Conservation (phyloP, 1,140 invertebrate species). For the Anoplophora glabripennis region DNA sequence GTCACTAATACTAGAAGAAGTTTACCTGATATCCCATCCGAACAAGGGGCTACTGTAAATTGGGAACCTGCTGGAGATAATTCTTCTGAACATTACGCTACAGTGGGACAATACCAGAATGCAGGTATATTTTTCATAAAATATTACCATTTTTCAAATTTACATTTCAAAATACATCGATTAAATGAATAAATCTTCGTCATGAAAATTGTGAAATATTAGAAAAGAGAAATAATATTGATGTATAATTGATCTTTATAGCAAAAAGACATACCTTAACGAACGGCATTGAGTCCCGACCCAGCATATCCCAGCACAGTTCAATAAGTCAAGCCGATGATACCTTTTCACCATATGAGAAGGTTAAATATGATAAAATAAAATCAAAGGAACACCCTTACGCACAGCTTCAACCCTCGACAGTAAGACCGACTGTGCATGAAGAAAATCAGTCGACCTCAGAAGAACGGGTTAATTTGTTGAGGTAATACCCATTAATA, state of each 20-base stretch:
- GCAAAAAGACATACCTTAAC: slow-evolving; percentile 41
- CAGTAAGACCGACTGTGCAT: slow-evolving; percentile 13
- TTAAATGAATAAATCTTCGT: no score
- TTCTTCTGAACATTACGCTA: slow-evolving; percentile 65
- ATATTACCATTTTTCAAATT: slow-evolving; percentile 6
- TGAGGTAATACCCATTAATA: slow-evolving; percentile 35
- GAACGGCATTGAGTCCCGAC: slow-evolving; percentile 45
- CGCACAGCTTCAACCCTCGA: slow-evolving; percentile 57
- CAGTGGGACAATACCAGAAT: slow-evolving; percentile 54
- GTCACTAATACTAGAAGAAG: slow-evolving; percentile 58
- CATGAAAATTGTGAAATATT: no score
- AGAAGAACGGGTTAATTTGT: slow-evolving; percentile 32
- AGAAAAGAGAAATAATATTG: no score
- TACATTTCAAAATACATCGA: no score
- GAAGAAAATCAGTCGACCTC: slow-evolving; percentile 21
- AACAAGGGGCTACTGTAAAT: slow-evolving; percentile 47
- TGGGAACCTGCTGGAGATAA: slow-evolving; percentile 55
- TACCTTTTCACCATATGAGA: slow-evolving; percentile 58
- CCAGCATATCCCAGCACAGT: slow-evolving; percentile 58
- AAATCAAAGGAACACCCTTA: slow-evolving; percentile 64
- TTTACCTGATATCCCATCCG: slow-evolving; percentile 62
- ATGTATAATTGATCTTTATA: slow-evolving; percentile 8
- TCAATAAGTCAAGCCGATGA: slow-evolving; percentile 59
- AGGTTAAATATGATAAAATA: slow-evolving; percentile 57
- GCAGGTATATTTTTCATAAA: slow-evolving; percentile 21